Base-by-base conservation (phyloP, 2,113 vertebrate genomes). In the zebrafish (Danio rerio) region DNA sequence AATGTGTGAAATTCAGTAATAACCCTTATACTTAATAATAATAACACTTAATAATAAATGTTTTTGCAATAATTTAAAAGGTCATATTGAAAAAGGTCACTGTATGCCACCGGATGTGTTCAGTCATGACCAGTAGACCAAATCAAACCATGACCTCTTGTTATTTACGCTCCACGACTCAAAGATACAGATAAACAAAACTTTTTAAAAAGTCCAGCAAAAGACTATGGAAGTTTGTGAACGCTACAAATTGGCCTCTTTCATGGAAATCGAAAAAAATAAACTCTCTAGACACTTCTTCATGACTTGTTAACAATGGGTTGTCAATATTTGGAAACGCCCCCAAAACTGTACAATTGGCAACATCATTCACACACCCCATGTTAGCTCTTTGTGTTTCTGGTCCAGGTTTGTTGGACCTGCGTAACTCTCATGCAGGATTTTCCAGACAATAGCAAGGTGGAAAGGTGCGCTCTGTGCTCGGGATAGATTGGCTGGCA, bases 401-500 rank as follows among this genome's bases (percentile, higher is more conserved):
- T 56, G 9, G 31, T 16, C 5, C 50, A 9, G 31, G 50, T 80
- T 80, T 53, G 59, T 50, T 6, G 15, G n/a, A 52, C 40, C 6
- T 1, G 31, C 50, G 15, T 58, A 18, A 80, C 52, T 16, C 52
- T 21, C 42, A 59, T 43, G 42, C 13, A 42, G 20, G 58, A 21
- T 59, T 80, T 69, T 53, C 11, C 18, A 80, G 70, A 18, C 59
- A 63, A 62, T 81, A 40, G 53, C 16, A 13, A 15, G 10, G 45
- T 1, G 10, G 5, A 58, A 65, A 68, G 42, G 43, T 50, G 62
- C 7, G 61, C 61, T 49, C n/a, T 56, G 45, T 80, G 83, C 62
- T 79, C 11, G 7, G 78, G 68, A 43, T 7, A 52, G 70, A 69
- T 74, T 62, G 83, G 63, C 83, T 81, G 83, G 74, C 79, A 55